Evolutionary conservation across 2,113 vertebrate genomes (phyloP), one percentile per base, ranked within the genome.

Genomic region (Crotalus tigris): DNA sequence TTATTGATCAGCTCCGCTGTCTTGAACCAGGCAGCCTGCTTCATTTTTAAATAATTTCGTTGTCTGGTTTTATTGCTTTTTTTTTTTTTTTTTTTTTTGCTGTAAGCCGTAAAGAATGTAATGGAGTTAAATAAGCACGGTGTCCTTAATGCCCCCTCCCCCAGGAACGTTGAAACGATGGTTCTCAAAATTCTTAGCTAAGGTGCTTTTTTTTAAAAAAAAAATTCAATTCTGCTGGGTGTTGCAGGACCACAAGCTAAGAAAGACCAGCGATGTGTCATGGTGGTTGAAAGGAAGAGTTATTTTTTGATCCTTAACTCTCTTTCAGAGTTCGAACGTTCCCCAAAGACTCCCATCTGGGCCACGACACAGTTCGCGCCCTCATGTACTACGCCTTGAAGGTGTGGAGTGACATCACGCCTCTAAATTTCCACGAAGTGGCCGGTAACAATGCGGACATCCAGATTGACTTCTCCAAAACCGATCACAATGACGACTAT

Each of bases 311-410:
- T 57, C 8, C 13, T 2, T 2, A 51, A 24, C 54, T 46, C 0
- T 2, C 4, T 93, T 24, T 5, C 95, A 99, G 99, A 96, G 98
- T 99, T 93, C 98, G 99, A 54, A 99, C 98, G 0, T 99, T 99
- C 95, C 99, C 99, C 0, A 98, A 98, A 92, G 99, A 98, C 91
- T 98, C 99, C 0, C 97, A 98, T 0, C 97, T 99, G 96, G 98
- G 99, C 93, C 98, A 98, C 0, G 99, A 99, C 97, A 99, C 99
- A 0, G 98, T 99, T 39, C 98, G 99, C 0, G 99, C 99, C 0
- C 98, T 99, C 90, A 99, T 99, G 99, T 98, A 99, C 96, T 99
- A 99, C 0, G 99, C 99, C 12, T 97, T 99, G 94, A 99, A 99
- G 96, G 99, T 99, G 90, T 99, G 99, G 99, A 99, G 99, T 0